These are phyloP conservation scores for Gadus macrocephalus DNA, from an alignment of 2,113 vertebrate genomes.

Conservation along the genomic window DNA sequence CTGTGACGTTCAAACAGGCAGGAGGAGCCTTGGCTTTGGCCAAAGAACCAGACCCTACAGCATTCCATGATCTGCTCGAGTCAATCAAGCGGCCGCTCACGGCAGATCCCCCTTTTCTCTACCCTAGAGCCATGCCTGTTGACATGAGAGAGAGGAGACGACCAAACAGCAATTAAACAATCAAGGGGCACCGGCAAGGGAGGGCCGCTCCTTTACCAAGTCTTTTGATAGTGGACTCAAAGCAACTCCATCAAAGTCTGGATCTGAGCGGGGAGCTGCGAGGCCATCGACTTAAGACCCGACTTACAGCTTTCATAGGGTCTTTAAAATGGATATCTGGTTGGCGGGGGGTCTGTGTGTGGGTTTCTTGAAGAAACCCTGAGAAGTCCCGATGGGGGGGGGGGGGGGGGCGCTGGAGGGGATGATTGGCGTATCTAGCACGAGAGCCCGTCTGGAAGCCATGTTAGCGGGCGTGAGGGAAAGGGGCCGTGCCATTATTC, in stretches of 20 bases:
- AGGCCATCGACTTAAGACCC: slow-evolving; percentile 8
- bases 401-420: too few relatives aligned
- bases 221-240: slow-evolving; percentile 1
- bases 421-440: background rate
- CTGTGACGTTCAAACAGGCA: slow-evolving; percentile 79
- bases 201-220: slow-evolving; percentile 14
- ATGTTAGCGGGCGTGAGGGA: slow-evolving; percentile 29
- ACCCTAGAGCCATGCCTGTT: background rate
- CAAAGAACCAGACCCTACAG: slow-evolving; percentile 48
- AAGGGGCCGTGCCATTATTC: slow-evolving; percentile 25
- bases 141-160: slow-evolving; percentile 38
- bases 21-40: slow-evolving; percentile 53
- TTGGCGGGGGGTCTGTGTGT: background rate
- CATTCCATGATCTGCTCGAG: slow-evolving; percentile 27
- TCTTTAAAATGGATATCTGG: slow-evolving; percentile 20
- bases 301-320: background rate
- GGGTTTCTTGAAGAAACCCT: background rate
- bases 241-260: slow-evolving; percentile 13
- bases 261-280: slow-evolving; percentile 6
- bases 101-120: slow-evolving; percentile 7
- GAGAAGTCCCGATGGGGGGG: background rate
- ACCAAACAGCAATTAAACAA: slow-evolving; percentile 38
- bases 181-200: slow-evolving; percentile 15
- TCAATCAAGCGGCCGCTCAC: slow-evolving; percentile 26
- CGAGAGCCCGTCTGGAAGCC: slow-evolving; percentile 18